Evolutionary conservation across 1,140 invertebrate species (phyloP), one percentile per base, ranked within the genome.

Genomic region (Psix sp.): DNA sequence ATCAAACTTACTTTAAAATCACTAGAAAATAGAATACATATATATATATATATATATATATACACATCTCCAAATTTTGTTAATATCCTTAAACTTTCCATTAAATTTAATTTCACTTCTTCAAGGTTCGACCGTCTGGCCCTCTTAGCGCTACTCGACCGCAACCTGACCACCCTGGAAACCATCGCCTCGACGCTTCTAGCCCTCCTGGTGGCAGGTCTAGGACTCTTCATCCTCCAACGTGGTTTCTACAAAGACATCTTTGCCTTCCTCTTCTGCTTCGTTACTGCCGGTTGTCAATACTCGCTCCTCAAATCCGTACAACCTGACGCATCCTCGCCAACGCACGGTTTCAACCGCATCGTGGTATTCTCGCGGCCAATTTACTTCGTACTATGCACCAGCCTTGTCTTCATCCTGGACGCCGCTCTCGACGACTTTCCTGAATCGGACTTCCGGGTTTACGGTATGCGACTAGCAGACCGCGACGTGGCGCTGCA

Each of bases 271-370:
- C 88, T 98, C 63, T 97, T 99, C 83, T 99, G 97, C 87, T 96
- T 98, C 76, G 94, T 99, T 15, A 96, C 99, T 36, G 97, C 97
- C 7, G 93, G 96, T 6, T 98, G 96, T 83, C 97, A 99, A 83
- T 99, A 99, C 85, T 99, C 97, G 0, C 87, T 99, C 39, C 88
- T 99, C 10, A 99, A 99, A 88, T 98, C 96, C 85, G 98, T 99
- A 2, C 98, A 99, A 81, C 98, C 98, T 1, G 98, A 99, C 88
- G 96, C 98, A 0, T 94, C 98, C 0, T 99, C 97, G 3, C 98
- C 98, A 0, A 97, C 97, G 10, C 98, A 99, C 86, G 98, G 98
- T 1, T 99, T 98, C 82, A 99, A 99, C 86, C 93, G 96, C 75
- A 93, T 99, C 51, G 96, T 99, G 15, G 93, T 96, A 17, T 98